These are phyloP conservation scores for Tragelaphus imberbis DNA, from an alignment of 2,113 vertebrate genomes.

Conservation along the genomic window DNA sequence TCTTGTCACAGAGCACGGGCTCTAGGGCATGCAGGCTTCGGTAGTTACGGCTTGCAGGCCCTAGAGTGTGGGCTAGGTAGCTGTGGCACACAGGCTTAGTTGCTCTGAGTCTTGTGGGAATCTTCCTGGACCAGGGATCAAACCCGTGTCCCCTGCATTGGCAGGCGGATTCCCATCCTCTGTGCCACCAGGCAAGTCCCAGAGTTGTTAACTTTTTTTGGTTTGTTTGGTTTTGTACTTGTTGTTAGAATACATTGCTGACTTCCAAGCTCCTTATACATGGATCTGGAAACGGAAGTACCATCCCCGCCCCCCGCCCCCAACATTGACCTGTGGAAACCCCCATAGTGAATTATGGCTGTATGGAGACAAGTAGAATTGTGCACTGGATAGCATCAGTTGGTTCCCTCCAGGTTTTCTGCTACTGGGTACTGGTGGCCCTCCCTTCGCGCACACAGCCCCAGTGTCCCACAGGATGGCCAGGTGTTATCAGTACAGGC, in stretches of 20 bases:
- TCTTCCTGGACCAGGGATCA: neutral
- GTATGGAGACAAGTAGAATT: neutral
- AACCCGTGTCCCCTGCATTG: neutral
- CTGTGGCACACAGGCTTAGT: neutral
- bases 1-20: neutral
- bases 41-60: rapidly evolving
- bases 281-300: neutral
- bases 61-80: neutral
- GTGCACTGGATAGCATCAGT: neutral
- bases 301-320: neutral
- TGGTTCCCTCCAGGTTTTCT: neutral
- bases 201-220: neutral
- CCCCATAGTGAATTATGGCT: neutral
- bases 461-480: neutral
- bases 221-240: neutral
- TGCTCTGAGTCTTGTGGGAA: neutral
- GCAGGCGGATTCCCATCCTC: neutral
- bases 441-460: too few relatives aligned
- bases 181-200: neutral
- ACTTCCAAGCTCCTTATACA: neutral
- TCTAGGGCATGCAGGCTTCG: neutral
- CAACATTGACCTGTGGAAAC: neutral
- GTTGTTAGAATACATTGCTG: neutral
- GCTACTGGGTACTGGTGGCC: neutral
- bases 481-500: neutral